These are phyloP conservation scores for Andrena marginata DNA, from an alignment of 2,888 invertebrate genomes.

Conservation along the genomic window DNA sequence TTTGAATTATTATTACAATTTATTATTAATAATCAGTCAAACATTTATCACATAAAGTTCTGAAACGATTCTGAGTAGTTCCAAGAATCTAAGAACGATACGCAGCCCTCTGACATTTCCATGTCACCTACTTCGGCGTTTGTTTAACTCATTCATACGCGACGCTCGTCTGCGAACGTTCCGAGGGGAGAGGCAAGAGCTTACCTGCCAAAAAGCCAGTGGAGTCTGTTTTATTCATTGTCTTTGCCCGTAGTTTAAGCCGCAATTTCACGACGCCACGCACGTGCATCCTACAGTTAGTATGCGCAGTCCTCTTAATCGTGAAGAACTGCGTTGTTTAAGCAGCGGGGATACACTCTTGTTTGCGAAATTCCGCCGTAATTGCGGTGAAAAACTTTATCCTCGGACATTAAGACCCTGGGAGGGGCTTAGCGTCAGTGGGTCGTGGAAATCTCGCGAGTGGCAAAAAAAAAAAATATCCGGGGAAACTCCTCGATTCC, in stretches of 20 bases:
- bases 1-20: background rate
- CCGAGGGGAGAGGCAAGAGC: slow-evolving; percentile 1
- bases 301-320: slow-evolving; percentile 59
- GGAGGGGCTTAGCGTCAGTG: slow-evolving; percentile 36
- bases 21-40: background rate
- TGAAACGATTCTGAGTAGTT: background rate
- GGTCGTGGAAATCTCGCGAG: slow-evolving; percentile 23
- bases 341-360: slow-evolving; percentile 39
- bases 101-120: slow-evolving; percentile 3
- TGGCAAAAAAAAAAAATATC: slow-evolving; percentile 17
- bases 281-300: slow-evolving; percentile 42
- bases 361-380: slow-evolving; percentile 59
- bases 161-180: background rate
- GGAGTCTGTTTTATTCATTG: slow-evolving; percentile 61
- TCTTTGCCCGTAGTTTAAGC: slow-evolving; percentile 49
- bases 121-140: slow-evolving; percentile 16
- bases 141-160: slow-evolving; percentile 21
- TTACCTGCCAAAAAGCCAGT: slow-evolving; percentile 20
- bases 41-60: background rate
- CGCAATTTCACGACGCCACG: slow-evolving; percentile 57
- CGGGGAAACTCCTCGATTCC: slow-evolving; percentile 1
- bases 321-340: slow-evolving; percentile 58
- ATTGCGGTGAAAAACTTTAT: slow-evolving; percentile 44
- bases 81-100: background rate
- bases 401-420: slow-evolving; percentile 22